Percentiles rank a stretch among this genome's conserved stretches.
Evolutionary conservation across 1,140 invertebrate species (phyloP).

Genomic region (Schlechtendalia chinensis): DNA sequence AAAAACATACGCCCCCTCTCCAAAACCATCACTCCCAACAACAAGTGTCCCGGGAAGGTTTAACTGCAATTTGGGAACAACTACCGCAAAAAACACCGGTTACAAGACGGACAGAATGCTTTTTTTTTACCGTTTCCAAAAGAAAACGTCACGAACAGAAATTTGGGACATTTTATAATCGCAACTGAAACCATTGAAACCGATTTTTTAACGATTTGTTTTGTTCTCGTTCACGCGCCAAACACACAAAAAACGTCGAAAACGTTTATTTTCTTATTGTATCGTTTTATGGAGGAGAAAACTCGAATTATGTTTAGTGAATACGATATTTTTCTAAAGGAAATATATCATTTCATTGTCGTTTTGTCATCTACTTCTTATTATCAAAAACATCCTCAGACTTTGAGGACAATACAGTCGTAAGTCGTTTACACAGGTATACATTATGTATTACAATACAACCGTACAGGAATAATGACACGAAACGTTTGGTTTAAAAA

Average conservation of each 20-base stretch:
- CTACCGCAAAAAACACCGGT: background rate
- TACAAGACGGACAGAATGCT: background rate
- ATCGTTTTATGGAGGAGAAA: background rate
- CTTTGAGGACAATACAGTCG: no score
- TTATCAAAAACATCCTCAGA: no score
- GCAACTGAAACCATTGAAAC: background rate
- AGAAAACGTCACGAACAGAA: background rate
- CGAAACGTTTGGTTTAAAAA: no score
- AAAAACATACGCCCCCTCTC: background rate
- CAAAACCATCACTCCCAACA: no score
- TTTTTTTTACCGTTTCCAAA: background rate
- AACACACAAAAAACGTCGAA: background rate
- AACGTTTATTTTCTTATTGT: no score
- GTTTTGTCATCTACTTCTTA: no score
- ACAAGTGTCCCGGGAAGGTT: background rate
- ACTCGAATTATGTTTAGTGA: background rate
- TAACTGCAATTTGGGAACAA: background rate
- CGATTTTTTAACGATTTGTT: conserved; percentile 3
- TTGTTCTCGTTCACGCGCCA: background rate
- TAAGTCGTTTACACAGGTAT: no score
- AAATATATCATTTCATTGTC: no score
- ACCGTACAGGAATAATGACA: no score
- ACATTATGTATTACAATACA: no score
- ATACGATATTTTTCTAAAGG: no score
- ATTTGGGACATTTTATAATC: background rate